Evolutionary conservation across 2,888 invertebrate species (phyloP), one percentile per base, ranked within the genome.

Genomic region (Strigamia crassipes): DNA sequence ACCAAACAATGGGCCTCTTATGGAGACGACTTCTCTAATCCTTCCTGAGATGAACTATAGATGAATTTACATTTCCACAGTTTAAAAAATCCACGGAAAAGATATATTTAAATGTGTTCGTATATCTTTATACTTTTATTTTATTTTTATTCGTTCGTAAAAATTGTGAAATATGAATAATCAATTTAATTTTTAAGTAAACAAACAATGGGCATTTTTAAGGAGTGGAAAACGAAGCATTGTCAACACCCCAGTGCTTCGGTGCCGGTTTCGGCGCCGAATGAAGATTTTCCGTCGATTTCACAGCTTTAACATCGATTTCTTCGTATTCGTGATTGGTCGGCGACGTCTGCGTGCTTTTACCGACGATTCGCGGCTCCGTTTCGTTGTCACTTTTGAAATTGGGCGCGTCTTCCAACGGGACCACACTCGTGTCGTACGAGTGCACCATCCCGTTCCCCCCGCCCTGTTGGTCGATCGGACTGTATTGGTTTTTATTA

Each of bases 351-450:
- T 81, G 51, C 21, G 66, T 38, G 51, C 31, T 18, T 38, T 42
- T 42, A 10, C 56, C 80, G n/a, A 23, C 23, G 1, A 34, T 38
- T 31, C n/a, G 18, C 31, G 21, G 31, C 13, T 66, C 81, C 0
- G 4, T 66, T n/a, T 81, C 66, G 18, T 18, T 38, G 21, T 81
- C 81, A 4, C 12, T 34, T 66, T 41, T 41, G 10, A 31, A 31
- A 21, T 21, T 80, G 9, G 81, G 81, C 4, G 82, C 83, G 38
- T 85, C 85, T 61, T 85, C 84, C 8, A 85, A 81, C 4, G 85
- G 85, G 6, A 85, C 84, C 21, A 85, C 84, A 77, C 85, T 85
- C 34, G 85, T 85, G 46, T 85, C 84, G 77, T 83, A 85, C 27
- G 85, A 83, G 27, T 83, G 84, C 1, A 84, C 83, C 34, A 84